phyloP scores from a whole-genome alignment of 2,113 vertebrate genomes.

The Setophaga petechia region DNA sequence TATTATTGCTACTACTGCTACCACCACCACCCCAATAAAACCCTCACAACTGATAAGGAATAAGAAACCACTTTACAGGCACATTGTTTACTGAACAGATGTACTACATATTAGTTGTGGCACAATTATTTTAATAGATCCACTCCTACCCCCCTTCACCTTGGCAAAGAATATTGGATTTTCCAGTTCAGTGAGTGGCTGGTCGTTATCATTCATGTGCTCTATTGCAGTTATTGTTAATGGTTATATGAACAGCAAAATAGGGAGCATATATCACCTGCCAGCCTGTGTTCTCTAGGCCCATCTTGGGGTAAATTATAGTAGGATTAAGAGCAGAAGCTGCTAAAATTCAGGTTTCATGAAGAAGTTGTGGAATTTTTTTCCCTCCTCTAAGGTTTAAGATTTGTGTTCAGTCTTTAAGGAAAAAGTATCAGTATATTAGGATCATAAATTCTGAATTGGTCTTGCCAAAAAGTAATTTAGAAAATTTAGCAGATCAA shows the following conservation, averaged over 20 bases:
- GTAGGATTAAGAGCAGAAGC: background rate
- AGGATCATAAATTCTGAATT: background rate
- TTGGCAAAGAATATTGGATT: background rate
- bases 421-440: background rate
- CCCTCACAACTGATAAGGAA: background rate
- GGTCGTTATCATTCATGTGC: background rate
- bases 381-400: background rate
- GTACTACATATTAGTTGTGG: background rate
- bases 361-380: background rate
- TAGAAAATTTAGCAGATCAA: background rate
- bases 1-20: background rate
- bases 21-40: slow-evolving; percentile 1
- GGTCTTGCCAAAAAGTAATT: background rate
- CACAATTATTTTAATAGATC: background rate
- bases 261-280: background rate
- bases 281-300: background rate
- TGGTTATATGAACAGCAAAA: slow-evolving; percentile 6
- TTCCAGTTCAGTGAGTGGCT: background rate
- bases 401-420: background rate
- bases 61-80: background rate
- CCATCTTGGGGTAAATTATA: background rate
- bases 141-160: background rate
- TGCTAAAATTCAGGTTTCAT: background rate
- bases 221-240: background rate
- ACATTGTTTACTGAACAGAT: background rate